These are phyloP conservation scores for Gobius niger DNA, from an alignment of 2,113 vertebrate genomes.

Conservation along the genomic window DNA sequence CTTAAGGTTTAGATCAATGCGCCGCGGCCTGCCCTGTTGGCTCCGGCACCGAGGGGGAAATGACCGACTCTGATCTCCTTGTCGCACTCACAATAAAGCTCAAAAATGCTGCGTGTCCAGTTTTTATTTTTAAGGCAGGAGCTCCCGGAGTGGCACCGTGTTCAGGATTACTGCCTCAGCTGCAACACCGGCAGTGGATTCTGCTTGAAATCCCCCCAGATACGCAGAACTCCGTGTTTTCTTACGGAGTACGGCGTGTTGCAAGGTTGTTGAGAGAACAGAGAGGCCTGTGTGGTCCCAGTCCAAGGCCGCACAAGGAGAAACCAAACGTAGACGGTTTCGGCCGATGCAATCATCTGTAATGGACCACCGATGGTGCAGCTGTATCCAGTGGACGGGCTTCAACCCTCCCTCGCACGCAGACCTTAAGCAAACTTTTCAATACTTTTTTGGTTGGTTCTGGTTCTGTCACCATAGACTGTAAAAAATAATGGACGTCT, in stretches of 20 bases:
- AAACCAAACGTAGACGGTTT: too few species aligned
- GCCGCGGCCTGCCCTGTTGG: not conserved
- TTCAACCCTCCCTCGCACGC: too few species aligned
- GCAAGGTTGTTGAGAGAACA: not conserved
- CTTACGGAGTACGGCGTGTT: not conserved
- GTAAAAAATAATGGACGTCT: too few species aligned
- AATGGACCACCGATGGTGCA: too few species aligned
- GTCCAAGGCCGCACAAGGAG: not conserved
- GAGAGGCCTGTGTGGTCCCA: not conserved
- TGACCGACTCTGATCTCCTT: slow-evolving; percentile 5
- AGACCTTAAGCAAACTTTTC: too few species aligned
- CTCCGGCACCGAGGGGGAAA: not conserved
- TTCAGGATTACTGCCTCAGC: slow-evolving; percentile 13
- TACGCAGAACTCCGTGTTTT: not conserved
- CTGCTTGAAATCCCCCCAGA: not conserved
- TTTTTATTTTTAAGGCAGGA: slow-evolving; percentile 34
- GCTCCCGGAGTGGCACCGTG: slow-evolving; percentile 12
- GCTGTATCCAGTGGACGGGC: too few species aligned
- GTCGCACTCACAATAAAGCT: slow-evolving; percentile 16
- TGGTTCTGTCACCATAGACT: too few species aligned
- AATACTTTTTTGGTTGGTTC: too few species aligned
- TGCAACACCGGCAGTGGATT: not conserved
- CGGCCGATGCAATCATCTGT: too few species aligned
- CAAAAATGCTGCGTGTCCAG: slow-evolving; percentile 20
- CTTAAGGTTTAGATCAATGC: slow-evolving; percentile 9